These are phyloP conservation scores for Calameuta idolon DNA, from an alignment of 2,888 invertebrate genomes.

Conservation along the genomic window DNA sequence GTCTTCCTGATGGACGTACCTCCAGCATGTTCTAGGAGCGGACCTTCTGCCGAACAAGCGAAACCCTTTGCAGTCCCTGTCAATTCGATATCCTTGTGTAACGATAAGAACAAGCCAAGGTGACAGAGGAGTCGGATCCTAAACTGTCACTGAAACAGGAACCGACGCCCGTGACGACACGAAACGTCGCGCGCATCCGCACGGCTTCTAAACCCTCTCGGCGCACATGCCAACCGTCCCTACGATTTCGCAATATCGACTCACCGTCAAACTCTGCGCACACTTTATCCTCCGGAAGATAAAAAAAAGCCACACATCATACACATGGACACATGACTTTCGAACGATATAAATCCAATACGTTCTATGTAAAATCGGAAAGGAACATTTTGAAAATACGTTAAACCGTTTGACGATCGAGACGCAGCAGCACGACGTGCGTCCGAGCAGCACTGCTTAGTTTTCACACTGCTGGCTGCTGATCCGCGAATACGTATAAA, in stretches of 20 bases:
- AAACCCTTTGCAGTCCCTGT: neutral
- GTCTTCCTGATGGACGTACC: neutral
- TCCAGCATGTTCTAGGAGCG: neutral
- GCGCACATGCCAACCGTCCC: neutral
- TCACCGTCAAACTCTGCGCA: neutral
- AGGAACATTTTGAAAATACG: neutral
- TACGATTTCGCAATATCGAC: neutral
- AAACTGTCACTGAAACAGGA: neutral
- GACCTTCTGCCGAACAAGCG: neutral
- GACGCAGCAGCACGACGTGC: neutral
- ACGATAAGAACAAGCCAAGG: neutral
- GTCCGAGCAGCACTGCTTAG: neutral
- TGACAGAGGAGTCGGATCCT: neutral
- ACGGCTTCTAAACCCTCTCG: neutral
- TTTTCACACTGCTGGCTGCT: slow-evolving; percentile 23
- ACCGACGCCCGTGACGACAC: neutral
- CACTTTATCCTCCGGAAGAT: neutral
- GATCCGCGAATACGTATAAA: slow-evolving; percentile 40
- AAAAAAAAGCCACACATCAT: neutral
- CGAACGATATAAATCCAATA: no score
- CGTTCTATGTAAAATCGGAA: neutral
- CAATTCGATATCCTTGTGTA: neutral
- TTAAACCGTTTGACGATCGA: neutral
- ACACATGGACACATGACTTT: neutral
- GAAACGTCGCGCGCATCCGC: neutral